Percentiles rank a stretch among this genome's conserved stretches.
Conservation (phyloP, 2,113 vertebrate species). For the Lathamus discolor region DNA sequence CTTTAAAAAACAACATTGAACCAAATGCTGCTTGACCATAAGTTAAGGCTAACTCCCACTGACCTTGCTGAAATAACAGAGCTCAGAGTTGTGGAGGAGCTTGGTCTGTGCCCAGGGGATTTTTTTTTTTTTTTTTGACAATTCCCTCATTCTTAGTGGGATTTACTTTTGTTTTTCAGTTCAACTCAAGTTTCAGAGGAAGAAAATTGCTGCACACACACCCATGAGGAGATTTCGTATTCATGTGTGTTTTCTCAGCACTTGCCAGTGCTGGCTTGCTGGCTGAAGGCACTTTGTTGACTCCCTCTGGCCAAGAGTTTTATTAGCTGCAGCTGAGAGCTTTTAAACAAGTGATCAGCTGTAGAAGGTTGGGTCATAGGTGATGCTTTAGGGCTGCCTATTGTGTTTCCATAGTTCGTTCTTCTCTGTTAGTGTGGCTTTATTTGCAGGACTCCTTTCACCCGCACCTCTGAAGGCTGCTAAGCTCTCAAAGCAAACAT, state of each 20-base stretch:
- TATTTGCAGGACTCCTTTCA: background rate
- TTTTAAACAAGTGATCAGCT: background rate
- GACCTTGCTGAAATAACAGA: background rate
- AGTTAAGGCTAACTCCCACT: background rate
- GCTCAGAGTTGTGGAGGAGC: background rate
- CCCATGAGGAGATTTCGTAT: background rate
- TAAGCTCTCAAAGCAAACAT: background rate
- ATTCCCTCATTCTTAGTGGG: background rate
- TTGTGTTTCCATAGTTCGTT: background rate
- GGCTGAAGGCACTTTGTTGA: background rate
- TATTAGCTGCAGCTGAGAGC: background rate
- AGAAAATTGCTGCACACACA: background rate
- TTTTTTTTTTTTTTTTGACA: background rate
- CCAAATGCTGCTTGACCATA: background rate
- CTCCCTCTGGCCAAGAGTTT: background rate
- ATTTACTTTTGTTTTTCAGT: background rate
- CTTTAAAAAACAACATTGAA: background rate
- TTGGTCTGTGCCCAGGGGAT: background rate
- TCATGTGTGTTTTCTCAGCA: background rate
- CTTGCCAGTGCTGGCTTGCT: background rate
- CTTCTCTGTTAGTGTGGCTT: background rate
- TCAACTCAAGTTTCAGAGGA: background rate
- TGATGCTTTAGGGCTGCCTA: background rate
- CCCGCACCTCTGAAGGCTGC: background rate
- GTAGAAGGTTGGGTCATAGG: background rate